These are phyloP conservation scores for Sesamia nonagrioides DNA, from an alignment of 1,140 invertebrate genomes.

Conservation along the genomic window DNA sequence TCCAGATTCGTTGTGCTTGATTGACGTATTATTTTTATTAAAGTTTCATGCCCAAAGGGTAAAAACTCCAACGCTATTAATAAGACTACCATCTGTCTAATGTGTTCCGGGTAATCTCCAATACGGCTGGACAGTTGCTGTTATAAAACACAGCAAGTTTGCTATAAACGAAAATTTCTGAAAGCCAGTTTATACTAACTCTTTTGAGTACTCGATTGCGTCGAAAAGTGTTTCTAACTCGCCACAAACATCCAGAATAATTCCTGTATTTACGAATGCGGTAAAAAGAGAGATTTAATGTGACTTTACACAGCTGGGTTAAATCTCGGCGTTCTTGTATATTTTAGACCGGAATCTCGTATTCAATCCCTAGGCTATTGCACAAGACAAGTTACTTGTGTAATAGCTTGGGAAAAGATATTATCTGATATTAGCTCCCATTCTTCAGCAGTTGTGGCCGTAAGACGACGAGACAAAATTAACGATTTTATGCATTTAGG, in stretches of 20 bases:
- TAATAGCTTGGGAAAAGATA: conserved; percentile 42
- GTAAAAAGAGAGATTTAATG: conserved; percentile 42
- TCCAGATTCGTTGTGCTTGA: too few species aligned
- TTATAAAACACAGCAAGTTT: too few species aligned
- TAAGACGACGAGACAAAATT: neutral
- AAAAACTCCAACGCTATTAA: too few species aligned
- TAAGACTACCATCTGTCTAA: too few species aligned
- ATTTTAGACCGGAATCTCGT: conserved; percentile 34
- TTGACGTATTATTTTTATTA: too few species aligned
- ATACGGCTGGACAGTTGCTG: too few species aligned
- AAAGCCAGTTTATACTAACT: neutral
- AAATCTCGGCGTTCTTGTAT: conserved; percentile 31
- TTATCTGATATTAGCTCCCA: conserved; percentile 38
- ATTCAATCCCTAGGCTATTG: conserved; percentile 34
- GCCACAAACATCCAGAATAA: neutral
- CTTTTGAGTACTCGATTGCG: neutral
- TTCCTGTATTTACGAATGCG: conserved; percentile 30
- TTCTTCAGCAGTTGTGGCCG: conserved; percentile 10
- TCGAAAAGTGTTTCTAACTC: neutral
- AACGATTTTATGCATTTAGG: neutral
- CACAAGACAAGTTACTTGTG: conserved; percentile 36
- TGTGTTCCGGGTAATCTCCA: too few species aligned
- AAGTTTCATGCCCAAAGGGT: too few species aligned
- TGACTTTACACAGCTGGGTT: conserved; percentile 29
- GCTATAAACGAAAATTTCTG: neutral